Base-by-base conservation (phyloP, 2,888 invertebrate genomes). In the Megaustenia siamemsis region DNA sequence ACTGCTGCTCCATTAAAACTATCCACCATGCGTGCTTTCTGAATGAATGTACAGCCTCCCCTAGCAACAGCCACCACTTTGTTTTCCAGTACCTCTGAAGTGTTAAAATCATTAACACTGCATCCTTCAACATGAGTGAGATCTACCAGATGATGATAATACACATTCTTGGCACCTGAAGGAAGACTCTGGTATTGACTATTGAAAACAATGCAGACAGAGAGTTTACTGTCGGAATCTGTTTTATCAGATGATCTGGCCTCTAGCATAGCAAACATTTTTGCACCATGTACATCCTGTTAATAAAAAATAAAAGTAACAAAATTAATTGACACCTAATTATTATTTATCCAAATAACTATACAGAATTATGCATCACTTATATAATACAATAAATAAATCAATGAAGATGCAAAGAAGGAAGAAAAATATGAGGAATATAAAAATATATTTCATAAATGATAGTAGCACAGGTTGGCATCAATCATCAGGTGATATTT, bases 11-110 rank as follows among this genome's bases (percentile, higher is more conserved):
- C 92, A 15, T 89, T 89, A 28, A 88, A 82, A 32, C 86, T 56
- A 85, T 92, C 90, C n/a, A 91, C 92, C 28, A 89, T 63, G 28
- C 38, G n/a, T 6, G 92, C 93, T 86, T 93, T 93, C 73, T 91
- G 89, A 6, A 89, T 83, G 80, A 93, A 93, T 0, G 90, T 90
- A 86, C 93, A 93, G 79, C 91, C 90, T 8, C 93, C 93, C 66
- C 93, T 86, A 0, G 86, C 81, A 21, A 93, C 88, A 24, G 90
- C 89, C 5, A 92, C 92, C 8, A 90, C 88, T 24, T 82, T 85
- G n/a, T 87, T 87, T 43, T 69, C 60, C 21, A 80, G 28, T 43
- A 24, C 5, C 49, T 45, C 35, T 18, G 63, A 49, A 49, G 32
- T 45, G 32, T 15, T 63, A 35, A 75, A 84, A 43, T 84, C 84